Conservation (phyloP, 2,888 invertebrate species). For the Agapostemon virescens region DNA sequence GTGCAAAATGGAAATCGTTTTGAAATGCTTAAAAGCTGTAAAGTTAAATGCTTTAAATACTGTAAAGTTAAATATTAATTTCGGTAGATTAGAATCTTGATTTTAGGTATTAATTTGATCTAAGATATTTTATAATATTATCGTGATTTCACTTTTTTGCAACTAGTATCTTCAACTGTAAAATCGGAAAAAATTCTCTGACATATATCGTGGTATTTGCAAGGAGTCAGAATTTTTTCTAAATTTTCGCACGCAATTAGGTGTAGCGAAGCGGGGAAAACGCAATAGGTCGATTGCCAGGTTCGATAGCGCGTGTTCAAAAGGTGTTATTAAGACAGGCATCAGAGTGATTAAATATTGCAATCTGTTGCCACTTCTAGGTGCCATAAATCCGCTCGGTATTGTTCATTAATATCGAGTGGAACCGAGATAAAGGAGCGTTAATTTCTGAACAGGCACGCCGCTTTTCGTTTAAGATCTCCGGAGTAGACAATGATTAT, state of each 20-base stretch:
- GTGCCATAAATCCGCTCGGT: conserved; percentile 21
- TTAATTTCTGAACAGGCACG: conserved; percentile 30
- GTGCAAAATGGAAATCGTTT: no score
- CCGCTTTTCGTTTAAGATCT: not conserved
- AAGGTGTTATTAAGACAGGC: not conserved
- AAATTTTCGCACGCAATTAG: not conserved
- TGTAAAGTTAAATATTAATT: no score
- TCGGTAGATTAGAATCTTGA: no score
- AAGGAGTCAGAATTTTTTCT: not conserved
- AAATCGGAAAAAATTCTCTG: not conserved
- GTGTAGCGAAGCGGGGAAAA: not conserved
- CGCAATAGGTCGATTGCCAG: no score
- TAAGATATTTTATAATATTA: no score
- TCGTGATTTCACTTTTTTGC: not conserved
- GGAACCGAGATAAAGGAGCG: conserved; percentile 22
- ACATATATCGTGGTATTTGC: not conserved
- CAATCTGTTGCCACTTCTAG: conserved; percentile 1
- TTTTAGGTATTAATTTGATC: no score
- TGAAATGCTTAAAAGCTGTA: no score
- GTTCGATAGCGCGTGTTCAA: not conserved
- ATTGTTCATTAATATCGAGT: conserved; percentile 16
- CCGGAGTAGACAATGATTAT: not conserved
- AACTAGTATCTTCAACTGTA: not conserved
- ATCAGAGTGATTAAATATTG: conserved; percentile 7
- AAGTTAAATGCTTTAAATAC: no score